Evolutionary conservation across 2,888 invertebrate species (phyloP), one percentile per base, ranked within the genome.

Genomic region (Epistrophella euchroma): DNA sequence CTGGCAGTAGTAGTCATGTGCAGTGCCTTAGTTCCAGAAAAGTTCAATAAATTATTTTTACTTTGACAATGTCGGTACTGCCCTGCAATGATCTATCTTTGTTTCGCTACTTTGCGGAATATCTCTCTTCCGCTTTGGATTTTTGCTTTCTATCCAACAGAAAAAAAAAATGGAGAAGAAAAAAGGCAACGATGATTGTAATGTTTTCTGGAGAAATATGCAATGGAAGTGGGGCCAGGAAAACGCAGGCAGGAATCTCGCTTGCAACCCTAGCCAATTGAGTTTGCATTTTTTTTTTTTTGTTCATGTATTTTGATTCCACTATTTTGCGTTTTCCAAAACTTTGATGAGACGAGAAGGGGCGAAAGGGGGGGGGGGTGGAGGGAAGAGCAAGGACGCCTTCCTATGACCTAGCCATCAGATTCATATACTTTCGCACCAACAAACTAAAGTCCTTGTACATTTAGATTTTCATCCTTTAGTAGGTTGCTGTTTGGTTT

Each of bases 1-100:
- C 66, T 66, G 66, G 66, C 76, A 71, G 72, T 66, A 76, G 37
- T 77, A 82, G 82, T 82, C 82, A 82, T 82, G 82, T 82, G 82
- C 82, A 77, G 72, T 82, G 82, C 77, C 82, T 82, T 77, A 77
- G 72, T 68, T 76, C 64, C 56, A 66, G 66, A 77, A 78, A 78
- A 83, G 83, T 83, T 83, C 83, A 83, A 83, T 83, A 83, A 83
- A 83, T 83, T 83, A 83, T 83, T 78, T 83, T 83, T 70, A 74
- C 83, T 83, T 83, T 83, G 78, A 83, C 83, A 83, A 78, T 83
- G 83, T 83, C 83, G 74, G 83, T 68, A 74, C 78, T 77, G 78
- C 83, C 83, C 78, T 56, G 77, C 78, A 78, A 77, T 83, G 78
- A 83, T 83, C 83, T 83, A 83, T 83, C 78, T 83, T 83, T 83